Evolutionary conservation across 2,113 vertebrate genomes (phyloP).

Genomic region (Ptychochromis oligacanthus): DNA sequence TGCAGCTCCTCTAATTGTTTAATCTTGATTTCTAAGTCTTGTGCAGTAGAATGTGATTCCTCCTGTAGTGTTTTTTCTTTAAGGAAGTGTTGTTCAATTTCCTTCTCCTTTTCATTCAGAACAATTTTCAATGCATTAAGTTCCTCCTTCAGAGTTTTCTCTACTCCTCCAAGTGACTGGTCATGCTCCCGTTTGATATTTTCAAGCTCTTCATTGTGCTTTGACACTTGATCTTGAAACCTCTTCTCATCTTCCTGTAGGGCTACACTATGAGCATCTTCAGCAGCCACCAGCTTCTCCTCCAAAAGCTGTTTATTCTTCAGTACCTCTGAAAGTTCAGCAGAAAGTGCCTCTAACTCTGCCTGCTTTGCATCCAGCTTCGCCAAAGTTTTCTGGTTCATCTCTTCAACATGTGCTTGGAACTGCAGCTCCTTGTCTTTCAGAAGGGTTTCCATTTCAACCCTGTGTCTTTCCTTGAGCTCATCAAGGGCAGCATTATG

Average conservation of each 20-base stretch:
- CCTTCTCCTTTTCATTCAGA: constrained; percentile 85
- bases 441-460: constrained; percentile 80
- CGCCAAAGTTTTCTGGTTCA: constrained; percentile 92
- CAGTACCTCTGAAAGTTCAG: constrained; percentile 85
- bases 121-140: constrained; percentile 83
- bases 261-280: constrained; percentile 60
- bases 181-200: constrained; percentile 81
- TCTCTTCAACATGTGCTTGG: constrained; percentile 87
- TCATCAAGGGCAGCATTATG: constrained; percentile 79
- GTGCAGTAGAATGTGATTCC: constrained; percentile 72
- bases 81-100: constrained; percentile 75
- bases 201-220: constrained; percentile 80
- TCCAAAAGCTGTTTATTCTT: constrained; percentile 82
- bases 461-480: constrained; percentile 80
- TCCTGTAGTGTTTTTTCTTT: constrained; percentile 78
- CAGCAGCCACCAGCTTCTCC: constrained; percentile 77
- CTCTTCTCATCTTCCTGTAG: constrained; percentile 79
- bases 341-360: constrained; percentile 87
- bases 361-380: constrained; percentile 90
- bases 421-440: constrained; percentile 89
- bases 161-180: constrained; percentile 77
- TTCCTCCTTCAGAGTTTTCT: constrained; percentile 86
- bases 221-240: constrained; percentile 80
- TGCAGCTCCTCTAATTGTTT: constrained; percentile 80
- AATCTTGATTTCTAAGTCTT: constrained; percentile 77